Base-by-base conservation (phyloP, 2,888 invertebrate genomes). In the Matsumyia berberina region DNA sequence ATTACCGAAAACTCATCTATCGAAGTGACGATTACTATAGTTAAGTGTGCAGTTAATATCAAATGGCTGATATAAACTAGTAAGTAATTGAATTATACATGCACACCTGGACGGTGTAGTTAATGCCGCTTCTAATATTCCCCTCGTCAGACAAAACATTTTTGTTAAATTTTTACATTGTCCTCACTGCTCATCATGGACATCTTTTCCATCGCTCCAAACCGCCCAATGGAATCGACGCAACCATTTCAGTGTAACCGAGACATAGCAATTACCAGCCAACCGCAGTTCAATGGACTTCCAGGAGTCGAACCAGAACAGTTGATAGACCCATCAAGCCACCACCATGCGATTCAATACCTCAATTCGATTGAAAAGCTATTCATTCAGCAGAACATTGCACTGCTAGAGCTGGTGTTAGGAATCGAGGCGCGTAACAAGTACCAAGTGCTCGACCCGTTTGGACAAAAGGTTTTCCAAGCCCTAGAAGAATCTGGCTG, bases 401-500 rank as follows among this genome's bases (percentile, higher is more conserved):
- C 19, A 7, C 64, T 64, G 6, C 44, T 74, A 3, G 73, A 74
- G 6, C 0, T 64, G n/a, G 3, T 46, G 1, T 9, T 55, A 31
- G 73, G 33, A 11, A 35, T 73, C 11, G 64, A 73, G 29, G 24
- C 44, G 5, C 11, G 15, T 0, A 74, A 64, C 15, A 64, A 53
- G 9, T 74, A 64, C 19, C n/a, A 55, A 24, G 29, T 74, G 5
- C 44, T 64, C 0, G 9, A 74, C n/a, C 29, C 62, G 37, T 2
- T 74, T 42, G 73, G 73, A 7, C 64, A 74, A 35, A 74, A 46
- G 12, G 37, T 74, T 15, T 64, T 64, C 5, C 15, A 53, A 5
- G 73, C 64, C 17, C 24, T 35, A 15, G 73, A 74, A n/a, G 44
- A 74, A 17, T 74, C 73, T 0, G 44, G 29, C 9, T 55, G 9